phyloP scores from a whole-genome alignment of 2,888 invertebrate genomes.

The Zhengitettix transpicula region DNA sequence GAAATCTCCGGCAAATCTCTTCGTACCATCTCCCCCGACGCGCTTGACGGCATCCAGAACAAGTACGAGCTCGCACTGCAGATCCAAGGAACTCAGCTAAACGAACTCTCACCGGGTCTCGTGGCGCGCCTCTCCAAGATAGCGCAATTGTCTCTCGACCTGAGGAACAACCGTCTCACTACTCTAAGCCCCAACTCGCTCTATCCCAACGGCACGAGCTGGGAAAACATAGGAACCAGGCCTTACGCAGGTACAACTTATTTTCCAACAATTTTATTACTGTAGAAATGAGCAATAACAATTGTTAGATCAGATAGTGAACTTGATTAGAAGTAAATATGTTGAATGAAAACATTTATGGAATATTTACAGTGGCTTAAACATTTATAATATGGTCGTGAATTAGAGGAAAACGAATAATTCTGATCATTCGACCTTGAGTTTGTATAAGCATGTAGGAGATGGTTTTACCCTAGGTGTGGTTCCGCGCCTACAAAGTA shows the following conservation, averaged over 20 bases:
- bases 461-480: too few relatives aligned
- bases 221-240: slow-evolving; percentile 21
- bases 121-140: slow-evolving; percentile 16
- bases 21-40: slow-evolving; percentile 20
- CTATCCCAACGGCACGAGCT: slow-evolving; percentile 19
- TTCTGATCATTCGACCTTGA: too few relatives aligned
- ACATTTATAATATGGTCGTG: too few relatives aligned
- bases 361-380: too few relatives aligned
- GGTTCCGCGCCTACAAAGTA: too few relatives aligned
- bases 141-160: slow-evolving; percentile 21
- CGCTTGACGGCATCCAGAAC: slow-evolving; percentile 19
- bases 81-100: slow-evolving; percentile 18
- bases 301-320: too few relatives aligned
- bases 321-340: too few relatives aligned
- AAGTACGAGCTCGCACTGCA: slow-evolving; percentile 22
- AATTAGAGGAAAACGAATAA: too few relatives aligned
- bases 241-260: slow-evolving; percentile 18
- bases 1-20: slow-evolving; percentile 22
- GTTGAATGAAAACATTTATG: too few relatives aligned
- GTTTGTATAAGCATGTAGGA: too few relatives aligned
- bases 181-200: slow-evolving; percentile 21
- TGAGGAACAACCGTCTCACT: slow-evolving; percentile 21
- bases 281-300: too few relatives aligned
- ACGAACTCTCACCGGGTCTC: slow-evolving; percentile 18
- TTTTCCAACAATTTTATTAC: too few relatives aligned